phyloP scores from a whole-genome alignment of 2,888 invertebrate species.

The Rotaria sp. region DNA sequence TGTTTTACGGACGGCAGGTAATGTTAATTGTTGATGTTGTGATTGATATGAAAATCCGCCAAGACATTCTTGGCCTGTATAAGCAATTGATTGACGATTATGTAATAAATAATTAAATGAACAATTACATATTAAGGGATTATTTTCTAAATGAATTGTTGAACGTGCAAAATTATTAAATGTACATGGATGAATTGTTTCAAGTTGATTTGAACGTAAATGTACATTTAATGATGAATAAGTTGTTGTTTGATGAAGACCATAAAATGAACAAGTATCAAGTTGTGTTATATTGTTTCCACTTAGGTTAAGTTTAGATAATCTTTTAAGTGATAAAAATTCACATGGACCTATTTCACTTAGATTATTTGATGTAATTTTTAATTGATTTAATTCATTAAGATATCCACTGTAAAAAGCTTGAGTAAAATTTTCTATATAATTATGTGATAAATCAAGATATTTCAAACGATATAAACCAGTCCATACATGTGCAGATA shows the following conservation, averaged over 20 bases:
- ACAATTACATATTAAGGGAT: constrained; percentile 30
- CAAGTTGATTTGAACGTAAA: neutral
- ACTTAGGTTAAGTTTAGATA: neutral
- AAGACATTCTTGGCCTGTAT: neutral
- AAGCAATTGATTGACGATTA: neutral
- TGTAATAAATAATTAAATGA: constrained; percentile 23
- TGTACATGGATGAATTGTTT: constrained; percentile 27
- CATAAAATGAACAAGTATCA: neutral
- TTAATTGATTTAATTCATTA: constrained; percentile 15
- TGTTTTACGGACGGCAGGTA: constrained; percentile 9
- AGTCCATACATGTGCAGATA: constrained; percentile 19
- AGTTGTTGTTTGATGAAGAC: neutral
- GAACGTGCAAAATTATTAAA: neutral
- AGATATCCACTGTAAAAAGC: constrained; percentile 5
- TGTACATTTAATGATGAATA: neutral
- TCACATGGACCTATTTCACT: neutral
- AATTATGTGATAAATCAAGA: constrained; percentile 27
- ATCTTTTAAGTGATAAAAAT: constrained; percentile 9
- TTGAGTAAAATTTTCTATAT: constrained; percentile 1
- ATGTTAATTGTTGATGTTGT: neutral
- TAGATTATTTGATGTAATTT: neutral
- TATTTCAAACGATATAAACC: constrained; percentile 22
- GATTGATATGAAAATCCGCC: neutral
- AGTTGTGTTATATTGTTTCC: neutral
- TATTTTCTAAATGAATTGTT: constrained; percentile 9